A percentile compares a stretch with the other conserved stretches of the same genome.
Evolutionary conservation across 92 coral and sea anemone genomes (phyloP).

Genomic region (Zoanthus sansibaricus): DNA sequence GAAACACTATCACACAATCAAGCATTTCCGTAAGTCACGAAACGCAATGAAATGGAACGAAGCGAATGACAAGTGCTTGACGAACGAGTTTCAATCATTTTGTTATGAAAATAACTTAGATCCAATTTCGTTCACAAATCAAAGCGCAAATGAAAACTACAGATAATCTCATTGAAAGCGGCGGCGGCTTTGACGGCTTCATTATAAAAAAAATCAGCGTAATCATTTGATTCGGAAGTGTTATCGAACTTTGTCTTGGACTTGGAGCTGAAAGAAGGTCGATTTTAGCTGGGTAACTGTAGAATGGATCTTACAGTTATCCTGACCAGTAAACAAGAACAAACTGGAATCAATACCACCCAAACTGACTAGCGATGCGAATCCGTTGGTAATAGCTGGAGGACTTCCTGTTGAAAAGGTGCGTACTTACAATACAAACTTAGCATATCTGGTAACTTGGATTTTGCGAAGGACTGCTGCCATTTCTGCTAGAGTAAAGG

Average conservation of each 20-base stretch:
- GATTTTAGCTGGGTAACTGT: no score
- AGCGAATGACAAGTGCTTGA: slow-evolving; percentile 19
- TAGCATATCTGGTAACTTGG: not conserved
- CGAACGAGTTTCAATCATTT: slow-evolving; percentile 24
- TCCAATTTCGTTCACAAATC: slow-evolving; percentile 33
- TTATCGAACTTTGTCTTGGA: slow-evolving; percentile 10
- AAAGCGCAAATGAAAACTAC: slow-evolving; percentile 28
- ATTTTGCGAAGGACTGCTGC: no score
- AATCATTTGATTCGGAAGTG: not conserved
- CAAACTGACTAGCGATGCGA: slow-evolving; percentile 23
- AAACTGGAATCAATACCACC: not conserved
- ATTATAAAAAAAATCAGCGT: slow-evolving; percentile 12
- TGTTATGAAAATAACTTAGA: slow-evolving; percentile 39
- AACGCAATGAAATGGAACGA: slow-evolving; percentile 48
- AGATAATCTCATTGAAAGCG: slow-evolving; percentile 37
- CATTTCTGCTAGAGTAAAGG: not conserved
- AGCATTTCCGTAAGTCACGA: slow-evolving; percentile 43
- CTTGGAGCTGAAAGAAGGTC: not conserved
- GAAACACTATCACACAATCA: not conserved
- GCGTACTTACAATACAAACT: no score
- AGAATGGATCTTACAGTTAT: not conserved
- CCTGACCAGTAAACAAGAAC: not conserved
- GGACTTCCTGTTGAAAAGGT: slow-evolving; percentile 14
- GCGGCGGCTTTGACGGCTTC: slow-evolving; percentile 10
- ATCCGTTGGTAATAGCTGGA: not conserved